A percentile compares a stretch with the other conserved stretches of the same genome.
Conservation (phyloP, 1,140 invertebrate genomes). For the Brachionus rubens region DNA sequence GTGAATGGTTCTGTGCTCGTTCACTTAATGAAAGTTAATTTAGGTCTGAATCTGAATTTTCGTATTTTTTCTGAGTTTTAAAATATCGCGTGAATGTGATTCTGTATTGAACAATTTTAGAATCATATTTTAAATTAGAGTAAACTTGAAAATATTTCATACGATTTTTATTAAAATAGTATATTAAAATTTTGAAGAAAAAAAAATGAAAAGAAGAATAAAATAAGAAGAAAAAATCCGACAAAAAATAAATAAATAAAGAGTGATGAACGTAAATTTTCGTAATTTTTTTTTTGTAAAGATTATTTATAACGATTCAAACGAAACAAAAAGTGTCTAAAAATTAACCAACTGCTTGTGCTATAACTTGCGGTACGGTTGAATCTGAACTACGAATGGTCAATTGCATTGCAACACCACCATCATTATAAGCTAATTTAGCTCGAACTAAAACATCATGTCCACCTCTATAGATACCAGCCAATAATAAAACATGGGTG, state of each 20-base stretch:
- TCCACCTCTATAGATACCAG: constrained; percentile 81
- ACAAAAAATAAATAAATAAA: background rate
- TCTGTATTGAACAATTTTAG: no score
- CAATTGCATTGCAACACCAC: constrained; percentile 64
- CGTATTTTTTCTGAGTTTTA: no score
- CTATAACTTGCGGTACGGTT: constrained; percentile 74
- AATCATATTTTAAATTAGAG: no score
- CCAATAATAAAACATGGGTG: constrained; percentile 73
- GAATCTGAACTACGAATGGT: constrained; percentile 66
- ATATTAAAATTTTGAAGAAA: background rate
- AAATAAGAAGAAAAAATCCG: constrained; percentile 13
- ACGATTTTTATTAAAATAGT: constrained; percentile 34
- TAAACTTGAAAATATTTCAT: constrained; percentile 1
- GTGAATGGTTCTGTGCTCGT: background rate
- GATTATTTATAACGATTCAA: background rate
- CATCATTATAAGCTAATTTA: constrained; percentile 68
- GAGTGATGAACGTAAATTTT: background rate
- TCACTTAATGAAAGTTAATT: background rate
- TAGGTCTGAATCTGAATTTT: no score
- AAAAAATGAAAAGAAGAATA: constrained; percentile 7
- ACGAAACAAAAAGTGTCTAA: no score
- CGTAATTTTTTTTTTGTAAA: background rate
- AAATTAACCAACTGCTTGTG: constrained; percentile 55
- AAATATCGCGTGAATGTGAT: no score
- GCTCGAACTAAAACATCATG: constrained; percentile 81